A percentile compares a stretch with the other conserved stretches of the same genome.
These are phyloP conservation scores for Aphelocoma californica DNA, from an alignment of 2,797 vertebrate genomes.

Conservation along the genomic window DNA sequence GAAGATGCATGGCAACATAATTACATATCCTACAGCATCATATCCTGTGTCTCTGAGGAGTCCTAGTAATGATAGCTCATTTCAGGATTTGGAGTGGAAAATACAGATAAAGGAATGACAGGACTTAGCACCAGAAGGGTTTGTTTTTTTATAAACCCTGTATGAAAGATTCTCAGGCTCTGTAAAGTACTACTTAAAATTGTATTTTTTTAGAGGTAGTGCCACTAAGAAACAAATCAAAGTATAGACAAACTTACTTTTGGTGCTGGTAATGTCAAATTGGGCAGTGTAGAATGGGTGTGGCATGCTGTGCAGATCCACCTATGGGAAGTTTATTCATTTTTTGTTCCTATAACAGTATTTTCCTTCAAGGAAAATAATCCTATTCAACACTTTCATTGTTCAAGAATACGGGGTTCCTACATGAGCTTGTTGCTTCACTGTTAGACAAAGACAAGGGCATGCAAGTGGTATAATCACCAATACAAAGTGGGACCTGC, in stretches of 20 bases:
- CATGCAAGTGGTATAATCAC: not conserved
- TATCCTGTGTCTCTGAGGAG: not conserved
- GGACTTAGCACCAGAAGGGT: not conserved
- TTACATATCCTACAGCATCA: not conserved
- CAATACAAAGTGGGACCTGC: fast-evolving
- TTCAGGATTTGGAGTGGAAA: not conserved
- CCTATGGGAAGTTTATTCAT: not conserved
- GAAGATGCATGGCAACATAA: not conserved
- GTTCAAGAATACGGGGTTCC: not conserved
- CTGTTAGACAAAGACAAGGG: not conserved
- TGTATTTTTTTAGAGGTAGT: not conserved
- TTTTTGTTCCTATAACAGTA: not conserved
- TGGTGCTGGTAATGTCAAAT: not conserved
- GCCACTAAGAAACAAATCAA: not conserved
- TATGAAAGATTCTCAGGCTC: not conserved
- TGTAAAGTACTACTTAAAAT: not conserved
- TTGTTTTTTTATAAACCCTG: not conserved
- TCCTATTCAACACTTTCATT: not conserved
- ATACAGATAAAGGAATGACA: not conserved
- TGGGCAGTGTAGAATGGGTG: not conserved
- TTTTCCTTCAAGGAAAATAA: not conserved
- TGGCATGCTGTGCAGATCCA: not conserved
- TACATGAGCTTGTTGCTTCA: not conserved
- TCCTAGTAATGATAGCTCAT: not conserved
- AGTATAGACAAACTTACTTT: not conserved